Percentiles rank a stretch among this genome's conserved stretches.
phyloP scores from a whole-genome alignment of 2,797 vertebrate genomes.

The Intellagama lesueurii region DNA sequence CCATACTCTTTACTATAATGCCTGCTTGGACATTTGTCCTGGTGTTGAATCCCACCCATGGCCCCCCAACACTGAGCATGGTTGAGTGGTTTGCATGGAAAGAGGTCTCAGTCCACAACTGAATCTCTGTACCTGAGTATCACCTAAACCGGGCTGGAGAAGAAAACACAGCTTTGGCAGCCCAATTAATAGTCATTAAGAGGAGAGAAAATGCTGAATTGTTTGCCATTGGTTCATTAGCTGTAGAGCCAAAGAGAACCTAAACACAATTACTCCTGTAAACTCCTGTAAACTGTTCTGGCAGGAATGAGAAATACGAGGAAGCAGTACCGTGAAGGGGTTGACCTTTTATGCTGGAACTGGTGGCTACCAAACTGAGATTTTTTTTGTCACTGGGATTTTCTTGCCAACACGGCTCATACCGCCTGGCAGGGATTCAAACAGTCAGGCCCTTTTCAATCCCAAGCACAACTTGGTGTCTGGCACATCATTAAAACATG shows the following conservation, averaged over 20 bases:
- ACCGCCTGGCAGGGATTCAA: not conserved
- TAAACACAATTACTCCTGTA: conserved; percentile 69
- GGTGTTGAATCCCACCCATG: no score
- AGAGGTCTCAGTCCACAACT: no score
- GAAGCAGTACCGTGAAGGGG: not conserved
- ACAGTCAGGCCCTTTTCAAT: no score
- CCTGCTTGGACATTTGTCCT: no score
- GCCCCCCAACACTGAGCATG: no score
- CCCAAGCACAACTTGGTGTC: not conserved
- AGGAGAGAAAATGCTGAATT: conserved; percentile 56
- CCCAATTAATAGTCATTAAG: conserved; percentile 72
- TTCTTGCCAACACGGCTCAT: not conserved
- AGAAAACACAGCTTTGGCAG: conserved; percentile 42
- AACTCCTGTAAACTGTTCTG: conserved; percentile 59
- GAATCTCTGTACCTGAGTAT: not conserved
- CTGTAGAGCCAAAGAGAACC: conserved; percentile 67
- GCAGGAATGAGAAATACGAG: conserved; percentile 45
- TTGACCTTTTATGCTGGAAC: not conserved
- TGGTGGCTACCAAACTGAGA: not conserved
- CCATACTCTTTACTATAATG: no score
- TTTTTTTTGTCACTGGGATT: not conserved
- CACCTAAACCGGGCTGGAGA: no score
- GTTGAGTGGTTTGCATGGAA: no score
- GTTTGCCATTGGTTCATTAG: conserved; percentile 72
- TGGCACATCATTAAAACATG: not conserved